Conservation (phyloP, 2,888 invertebrate species). For the Ormia ochracea region DNA sequence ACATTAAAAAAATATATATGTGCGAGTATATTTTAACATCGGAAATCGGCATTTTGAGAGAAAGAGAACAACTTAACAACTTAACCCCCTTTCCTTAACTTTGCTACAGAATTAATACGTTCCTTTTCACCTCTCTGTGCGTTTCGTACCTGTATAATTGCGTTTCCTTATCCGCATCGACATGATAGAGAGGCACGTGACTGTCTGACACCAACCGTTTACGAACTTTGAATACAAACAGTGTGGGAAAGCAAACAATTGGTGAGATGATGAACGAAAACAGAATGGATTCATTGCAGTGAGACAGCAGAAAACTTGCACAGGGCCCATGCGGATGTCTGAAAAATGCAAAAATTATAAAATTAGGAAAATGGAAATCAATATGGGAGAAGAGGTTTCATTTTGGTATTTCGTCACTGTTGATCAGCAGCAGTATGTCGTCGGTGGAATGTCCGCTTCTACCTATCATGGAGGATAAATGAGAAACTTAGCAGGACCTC, state of each 20-base stretch:
- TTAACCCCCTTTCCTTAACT: no score
- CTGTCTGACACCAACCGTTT: conserved; percentile 72
- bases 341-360: conserved; percentile 72
- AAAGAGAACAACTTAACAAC: no score
- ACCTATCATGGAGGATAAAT: no score
- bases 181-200: conserved; percentile 71
- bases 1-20: no score
- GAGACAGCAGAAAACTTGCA: conserved; percentile 84
- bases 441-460: no score
- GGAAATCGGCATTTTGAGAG: no score
- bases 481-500: no score
- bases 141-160: conserved; percentile 72
- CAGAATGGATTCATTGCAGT: conserved; percentile 86
- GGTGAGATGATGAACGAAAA: conserved; percentile 87
- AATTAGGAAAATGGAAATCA: conserved; percentile 64
- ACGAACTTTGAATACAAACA: conserved; percentile 82
- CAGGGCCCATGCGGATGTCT: conserved; percentile 88
- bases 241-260: conserved; percentile 89
- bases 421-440: no score
- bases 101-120: no score
- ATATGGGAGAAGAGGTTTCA: neutral
- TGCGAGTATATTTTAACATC: no score
- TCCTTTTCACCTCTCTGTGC: no score
- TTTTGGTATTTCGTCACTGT: no score
- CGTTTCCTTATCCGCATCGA: conserved; percentile 73